Evolutionary conservation across 2,888 invertebrate genomes (phyloP).

Genomic region (Idaea dimidiata): DNA sequence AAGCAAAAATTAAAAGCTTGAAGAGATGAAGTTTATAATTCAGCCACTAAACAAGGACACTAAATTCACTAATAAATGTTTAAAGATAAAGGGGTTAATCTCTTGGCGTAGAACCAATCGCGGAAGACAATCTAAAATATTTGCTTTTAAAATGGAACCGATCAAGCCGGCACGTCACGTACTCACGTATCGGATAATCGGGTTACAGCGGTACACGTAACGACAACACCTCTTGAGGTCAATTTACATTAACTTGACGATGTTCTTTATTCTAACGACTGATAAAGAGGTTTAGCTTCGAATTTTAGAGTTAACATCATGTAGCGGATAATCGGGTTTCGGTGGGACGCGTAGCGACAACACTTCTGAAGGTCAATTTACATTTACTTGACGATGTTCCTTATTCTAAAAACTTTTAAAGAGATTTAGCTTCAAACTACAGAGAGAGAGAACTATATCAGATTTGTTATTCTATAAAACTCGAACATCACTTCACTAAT

Average conservation of each 20-base stretch:
- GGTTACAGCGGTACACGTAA: constrained; percentile 53
- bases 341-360: constrained; percentile 49
- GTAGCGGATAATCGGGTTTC: constrained; percentile 52
- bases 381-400: constrained; percentile 43
- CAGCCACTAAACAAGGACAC: too few relatives aligned
- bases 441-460: background rate
- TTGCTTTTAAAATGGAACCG: constrained; percentile 28
- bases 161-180: constrained; percentile 46
- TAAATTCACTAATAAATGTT: too few relatives aligned
- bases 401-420: constrained; percentile 28
- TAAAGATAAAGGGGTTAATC: background rate
- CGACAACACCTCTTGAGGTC: constrained; percentile 42
- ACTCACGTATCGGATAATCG: constrained; percentile 44
- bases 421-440: background rate
- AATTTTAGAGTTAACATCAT: background rate
- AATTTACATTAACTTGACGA: constrained; percentile 58
- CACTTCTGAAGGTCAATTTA: constrained; percentile 39
- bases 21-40: too few relatives aligned
- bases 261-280: constrained; percentile 34
- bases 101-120: constrained; percentile 18
- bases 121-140: constrained; percentile 36
- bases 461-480: too few relatives aligned
- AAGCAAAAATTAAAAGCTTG: too few relatives aligned
- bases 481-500: too few relatives aligned
- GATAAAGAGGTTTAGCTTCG: background rate